Evolutionary conservation across 1,140 invertebrate genomes (phyloP), one percentile per base, ranked within the genome.

Genomic region (Lepidurus packardi): DNA sequence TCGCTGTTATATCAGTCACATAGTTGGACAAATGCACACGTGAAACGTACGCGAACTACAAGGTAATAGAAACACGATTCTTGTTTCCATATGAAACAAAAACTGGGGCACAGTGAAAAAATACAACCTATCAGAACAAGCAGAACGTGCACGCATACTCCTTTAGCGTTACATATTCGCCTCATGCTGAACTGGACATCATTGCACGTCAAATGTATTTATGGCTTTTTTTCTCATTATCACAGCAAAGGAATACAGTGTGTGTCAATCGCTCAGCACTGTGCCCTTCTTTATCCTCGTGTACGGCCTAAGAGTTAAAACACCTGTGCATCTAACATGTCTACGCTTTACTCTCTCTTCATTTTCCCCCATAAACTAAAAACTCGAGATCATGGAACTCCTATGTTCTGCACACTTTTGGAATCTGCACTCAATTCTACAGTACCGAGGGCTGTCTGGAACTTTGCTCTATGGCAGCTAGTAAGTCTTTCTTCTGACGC

Each of bases 401-500:
- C 13, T 21, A 65, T 65, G 4, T 21, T 13, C 53, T 21, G 13
- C 21, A 2, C 34, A n/a, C n/a, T 65, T 65, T 16, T 65, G 53
- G 53, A 65, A 65, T 65, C 7, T n/a, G 53, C 53, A 16, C 21
- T 13, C 53, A 65, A 65, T 79, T 10, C 83, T 83, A 6, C 16
- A 65, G 53, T 65, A 65, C 16, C 7, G 53, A 65, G 9, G 53
- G 86, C 85, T 81, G 88, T 84, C 76, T 86, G 85, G 82, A 86
- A 85, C 81, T 83, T 73, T 95, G 93, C 82, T 95, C 92, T 6
- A 96, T 87, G 11, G 94, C 94, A 1, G 94, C 94, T 11, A 95
- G 85, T 4, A 95, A 90, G 82, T 96, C 93, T 81, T 93, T 93
- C 83, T 94, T 95, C 81, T 93, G 91, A 42, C 96, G 86, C 1